Evolutionary conservation across 2,888 invertebrate genomes (phyloP), one percentile per base, ranked within the genome.

Genomic region (Cheilosia urbana): DNA sequence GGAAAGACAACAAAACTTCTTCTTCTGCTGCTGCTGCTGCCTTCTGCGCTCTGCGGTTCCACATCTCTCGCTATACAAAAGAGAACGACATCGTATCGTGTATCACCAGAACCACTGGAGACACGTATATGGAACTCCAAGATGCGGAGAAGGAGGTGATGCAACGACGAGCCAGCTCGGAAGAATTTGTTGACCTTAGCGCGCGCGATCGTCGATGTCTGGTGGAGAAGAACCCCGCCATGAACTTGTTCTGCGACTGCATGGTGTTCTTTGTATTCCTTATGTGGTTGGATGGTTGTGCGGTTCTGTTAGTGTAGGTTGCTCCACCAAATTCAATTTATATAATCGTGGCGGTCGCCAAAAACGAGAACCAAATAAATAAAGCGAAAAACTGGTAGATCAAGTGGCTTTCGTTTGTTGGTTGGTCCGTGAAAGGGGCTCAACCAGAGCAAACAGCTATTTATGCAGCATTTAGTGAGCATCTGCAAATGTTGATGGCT

Each of bases 151-250:
- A 51, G 51, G 40, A 53, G 53, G 30, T 27, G 37, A 34, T 30
- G 30, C 30, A 7, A 30, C 30, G 30, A 30, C 30, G 30, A 30
- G 30, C 30, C 30, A 30, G 13, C 11, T 13, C 63, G 57, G 65
- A 79, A 71, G 80, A 84, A 84, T 84, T 84, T 84, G 80, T 84
- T 84, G 84, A 84, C 84, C 84, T 80, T 84, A 84, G 83, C 37
- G 65, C 71, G 71, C 79, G 78, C 69, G 68, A 66, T 84, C 84
- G 21, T 65, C 80, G 73, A 65, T 75, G 80, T 80, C 79, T 84
- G 79, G 76, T 68, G 73, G 30, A 40, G 60, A 21, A 17, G 62
- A 84, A 9, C 17, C 19, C 47, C 73, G 58, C 80, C 83, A 80
- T 75, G 80, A 80, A 84, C 84, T 84, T 84, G 84, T 84, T 84